These are phyloP conservation scores for Pteria penguin DNA, from an alignment of 2,888 invertebrate species.

Conservation along the genomic window DNA sequence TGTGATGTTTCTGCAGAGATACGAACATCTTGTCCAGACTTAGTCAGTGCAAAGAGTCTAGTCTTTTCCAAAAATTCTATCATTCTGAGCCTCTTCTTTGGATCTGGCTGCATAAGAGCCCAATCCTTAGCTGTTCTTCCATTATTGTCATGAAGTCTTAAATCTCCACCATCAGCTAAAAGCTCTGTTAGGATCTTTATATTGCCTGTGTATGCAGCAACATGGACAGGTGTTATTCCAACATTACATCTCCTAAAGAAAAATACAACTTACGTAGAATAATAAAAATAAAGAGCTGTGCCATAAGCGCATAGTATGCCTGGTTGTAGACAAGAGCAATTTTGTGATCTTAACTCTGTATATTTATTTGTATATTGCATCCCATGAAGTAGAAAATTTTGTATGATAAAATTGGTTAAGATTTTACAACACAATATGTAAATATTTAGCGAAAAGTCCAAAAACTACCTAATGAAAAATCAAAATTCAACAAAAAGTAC, in stretches of 20 bases:
- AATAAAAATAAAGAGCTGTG: no score
- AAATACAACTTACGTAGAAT: no score
- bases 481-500: no score
- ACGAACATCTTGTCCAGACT: conserved; percentile 57
- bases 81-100: conserved; percentile 69
- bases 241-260: conserved; percentile 73
- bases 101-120: conserved; percentile 67
- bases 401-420: no score
- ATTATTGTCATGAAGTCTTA: conserved; percentile 79
- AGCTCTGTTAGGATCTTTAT: conserved; percentile 75
- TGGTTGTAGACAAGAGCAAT: no score
- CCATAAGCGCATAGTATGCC: no score
- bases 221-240: conserved; percentile 81
- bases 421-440: no score
- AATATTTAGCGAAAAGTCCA: no score
- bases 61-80: conserved; percentile 76
- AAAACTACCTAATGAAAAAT: no score
- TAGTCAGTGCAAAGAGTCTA: conserved; percentile 72
- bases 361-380: no score
- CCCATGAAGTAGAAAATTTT: no score
- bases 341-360: no score
- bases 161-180: conserved; percentile 80
- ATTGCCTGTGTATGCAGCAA: conserved; percentile 78
- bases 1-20: background rate
- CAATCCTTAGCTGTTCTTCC: conserved; percentile 77